Evolutionary conservation across 2,888 invertebrate genomes (phyloP), one percentile per base, ranked within the genome.

Genomic region (Pherbina coryleti): DNA sequence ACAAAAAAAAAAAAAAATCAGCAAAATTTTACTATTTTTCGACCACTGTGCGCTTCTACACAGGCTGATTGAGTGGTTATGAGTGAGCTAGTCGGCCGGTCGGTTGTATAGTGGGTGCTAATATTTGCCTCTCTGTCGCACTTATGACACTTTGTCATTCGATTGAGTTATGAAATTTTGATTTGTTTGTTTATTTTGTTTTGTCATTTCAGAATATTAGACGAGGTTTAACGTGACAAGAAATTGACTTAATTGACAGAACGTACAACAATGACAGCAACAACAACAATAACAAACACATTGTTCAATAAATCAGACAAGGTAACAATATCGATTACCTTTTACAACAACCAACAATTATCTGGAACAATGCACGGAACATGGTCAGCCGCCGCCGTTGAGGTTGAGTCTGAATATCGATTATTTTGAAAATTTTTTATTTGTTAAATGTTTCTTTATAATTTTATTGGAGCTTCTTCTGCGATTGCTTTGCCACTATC

Each of bases 321-420:
- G 72, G 60, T 44, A 17, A 62, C 62, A 51, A 14, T 28, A 73
- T 62, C 49, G 73, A 60, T 73, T 62, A 22, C 25, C 28, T 49
- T 14, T 60, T 25, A 62, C 62, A 49, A 28, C 37, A 28, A 25
- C n/a, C 44, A 62, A 19, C 60, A 22, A 17, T 25, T 73, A 49
- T 62, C 60, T 73, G 62, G 62, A 60, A 62, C 73, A 62, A 44
- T 25, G 62, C 22, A 44, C 73, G 60, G 19, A 31, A 25, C 53
- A 31, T 17, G 55, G 53, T 28, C 70, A 19, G 14, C 44, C n/a
- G 51, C 25, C 51, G 17, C 14, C 51, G 17, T 5, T 69, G 22
- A 25, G 66, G 51, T 25, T 25, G 70, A 51, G n/a, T n/a, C 67
- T 22, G 37, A 44, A 37, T 60, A 60, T 72, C 37, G 57, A 44